Evolutionary conservation across 2,888 invertebrate genomes (phyloP).

Genomic region (Diaperis boleti): DNA sequence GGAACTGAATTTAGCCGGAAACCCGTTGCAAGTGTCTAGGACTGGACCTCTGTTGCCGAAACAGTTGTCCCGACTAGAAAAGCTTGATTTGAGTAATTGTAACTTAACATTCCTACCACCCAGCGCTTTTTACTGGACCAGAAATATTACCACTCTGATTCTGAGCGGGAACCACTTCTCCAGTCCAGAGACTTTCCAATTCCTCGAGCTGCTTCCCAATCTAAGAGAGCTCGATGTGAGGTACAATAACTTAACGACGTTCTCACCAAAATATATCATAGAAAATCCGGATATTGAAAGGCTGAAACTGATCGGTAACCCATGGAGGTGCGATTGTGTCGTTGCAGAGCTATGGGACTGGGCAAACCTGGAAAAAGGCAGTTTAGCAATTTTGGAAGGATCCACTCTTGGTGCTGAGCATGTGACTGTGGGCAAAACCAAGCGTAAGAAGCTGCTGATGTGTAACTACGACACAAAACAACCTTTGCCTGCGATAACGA

Average conservation of each 20-base stretch:
- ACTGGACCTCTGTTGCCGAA: constrained; percentile 74
- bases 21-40: constrained; percentile 74
- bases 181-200: constrained; percentile 68
- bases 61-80: constrained; percentile 74
- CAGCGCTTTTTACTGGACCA: constrained; percentile 73
- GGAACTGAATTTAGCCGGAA: constrained; percentile 77
- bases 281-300: constrained; percentile 72
- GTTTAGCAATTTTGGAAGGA: constrained; percentile 75
- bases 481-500: constrained; percentile 67
- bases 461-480: constrained; percentile 75
- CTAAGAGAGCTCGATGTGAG: constrained; percentile 75
- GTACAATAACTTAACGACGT: constrained; percentile 73
- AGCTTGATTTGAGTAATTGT: constrained; percentile 76
- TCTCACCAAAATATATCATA: constrained; percentile 70
- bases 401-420: constrained; percentile 75
- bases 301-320: constrained; percentile 76
- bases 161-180: constrained; percentile 71
- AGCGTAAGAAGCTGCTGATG: constrained; percentile 74
- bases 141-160: constrained; percentile 74
- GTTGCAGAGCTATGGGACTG: constrained; percentile 80
- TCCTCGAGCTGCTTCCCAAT: constrained; percentile 69
- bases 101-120: constrained; percentile 72
- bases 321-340: constrained; percentile 77
- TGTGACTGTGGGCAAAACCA: constrained; percentile 72
- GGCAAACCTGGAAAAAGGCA: constrained; percentile 75